Evolutionary conservation across 2,113 vertebrate species (phyloP), one percentile per base, ranked within the genome.

Genomic region (Seriola dumerili): DNA sequence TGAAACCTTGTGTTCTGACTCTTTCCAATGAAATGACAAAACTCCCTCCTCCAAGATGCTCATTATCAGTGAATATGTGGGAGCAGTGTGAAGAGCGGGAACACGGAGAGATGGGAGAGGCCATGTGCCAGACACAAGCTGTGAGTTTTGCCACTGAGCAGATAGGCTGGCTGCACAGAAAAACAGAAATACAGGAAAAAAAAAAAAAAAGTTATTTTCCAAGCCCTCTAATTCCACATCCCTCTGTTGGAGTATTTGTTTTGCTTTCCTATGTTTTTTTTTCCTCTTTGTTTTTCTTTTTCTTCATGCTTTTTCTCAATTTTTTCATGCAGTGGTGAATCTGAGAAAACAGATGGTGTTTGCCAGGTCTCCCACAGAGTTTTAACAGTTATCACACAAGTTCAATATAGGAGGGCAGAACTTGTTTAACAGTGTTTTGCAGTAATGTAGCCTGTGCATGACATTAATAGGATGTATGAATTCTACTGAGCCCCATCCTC

Each of bases 61-160:
- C 23, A 29, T 74, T 76, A 25, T 17, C 21, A 25, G 54, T 66
- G 21, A 88, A 81, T 72, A 79, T 44, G 46, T 87, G 44, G 46
- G 46, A 64, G 63, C 63, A 19, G 16, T 48, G 40, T 54, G 58
- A 50, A 46, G 58, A 29, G 29, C 29, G 29, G 29, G 29, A 29
- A 29, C 29, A 29, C 29, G 29, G 29, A 44, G 58, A 38, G 25
- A 57, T 23, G 12, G 25, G 50, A 70, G 48, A 68, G 73, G 58
- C 69, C 21, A 19, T 62, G 72, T 54, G 74, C 81, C 89, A 78
- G 83, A 88, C 72, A 32, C 81, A 77, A 42, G 81, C 88, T 40
- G 69, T 75, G 83, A 94, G 82, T 90, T 91, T 83, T 89, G 86
- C 84, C 78, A 84, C 79, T 55, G 67, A 81, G 40, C 25, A 48